These are phyloP conservation scores for Cryptoleucopteryx plumbea DNA, from an alignment of 2,113 vertebrate genomes.

Conservation along the genomic window DNA sequence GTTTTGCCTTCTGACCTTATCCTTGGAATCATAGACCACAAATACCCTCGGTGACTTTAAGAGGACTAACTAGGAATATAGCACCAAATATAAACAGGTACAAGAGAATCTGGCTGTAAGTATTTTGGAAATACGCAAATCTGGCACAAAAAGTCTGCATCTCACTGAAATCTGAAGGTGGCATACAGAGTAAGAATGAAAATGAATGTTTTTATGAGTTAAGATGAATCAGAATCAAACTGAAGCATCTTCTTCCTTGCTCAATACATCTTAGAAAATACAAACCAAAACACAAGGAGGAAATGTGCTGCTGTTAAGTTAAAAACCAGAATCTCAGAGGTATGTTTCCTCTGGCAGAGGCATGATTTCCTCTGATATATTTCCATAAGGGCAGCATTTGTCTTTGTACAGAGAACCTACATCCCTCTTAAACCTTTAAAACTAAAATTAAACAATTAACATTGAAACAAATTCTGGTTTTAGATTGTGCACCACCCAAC, in stretches of 20 bases:
- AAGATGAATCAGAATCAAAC: neutral
- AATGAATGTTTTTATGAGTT: neutral
- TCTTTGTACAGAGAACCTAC: neutral
- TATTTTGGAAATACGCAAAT: neutral
- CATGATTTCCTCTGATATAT: neutral
- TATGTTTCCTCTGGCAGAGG: neutral
- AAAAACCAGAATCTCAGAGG: neutral
- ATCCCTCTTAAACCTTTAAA: neutral
- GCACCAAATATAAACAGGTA: neutral
- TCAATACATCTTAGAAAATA: neutral
- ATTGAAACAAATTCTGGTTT: neutral
- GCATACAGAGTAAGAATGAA: neutral
- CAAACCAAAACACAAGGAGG: neutral
- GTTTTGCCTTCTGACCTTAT: neutral
- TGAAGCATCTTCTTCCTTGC: neutral
- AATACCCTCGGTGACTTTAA: neutral
- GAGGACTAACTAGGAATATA: neutral
- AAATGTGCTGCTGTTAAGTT: neutral
- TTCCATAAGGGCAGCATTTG: neutral
- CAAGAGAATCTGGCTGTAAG: neutral
- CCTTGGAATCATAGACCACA: neutral
- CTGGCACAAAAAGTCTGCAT: neutral
- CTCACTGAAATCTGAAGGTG: neutral
- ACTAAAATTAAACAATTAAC: neutral
- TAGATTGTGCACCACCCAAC: neutral